Evolutionary conservation across 2,888 invertebrate genomes (phyloP), one percentile per base, ranked within the genome.

Genomic region (Esperia sulphurella): DNA sequence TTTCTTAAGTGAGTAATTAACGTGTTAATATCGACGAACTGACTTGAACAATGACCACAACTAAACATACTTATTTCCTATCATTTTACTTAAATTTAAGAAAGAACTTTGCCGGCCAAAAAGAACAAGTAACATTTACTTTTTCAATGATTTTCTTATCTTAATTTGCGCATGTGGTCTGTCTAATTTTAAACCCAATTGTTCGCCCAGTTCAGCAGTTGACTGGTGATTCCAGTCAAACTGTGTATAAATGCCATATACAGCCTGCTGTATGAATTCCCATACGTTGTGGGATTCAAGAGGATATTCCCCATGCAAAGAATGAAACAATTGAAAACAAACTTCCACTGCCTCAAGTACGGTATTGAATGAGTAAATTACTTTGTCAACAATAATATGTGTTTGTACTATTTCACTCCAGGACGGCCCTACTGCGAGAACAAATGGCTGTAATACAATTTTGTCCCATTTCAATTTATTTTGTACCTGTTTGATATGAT

Each of bases 251-350:
- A 42, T 42, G 4, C 10, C 42, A 29, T 42, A 42, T 3, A 29
- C 42, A 6, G 42, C 42, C 29, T 42, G 42, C 28, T 42, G 42
- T 42, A 42, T 42, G 29, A 42, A 42, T 12, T 42, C 42, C 42
- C 42, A 42, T 29, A 42, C 42, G 10, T 42, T 42, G 42, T 42
- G 42, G 21, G 29, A 42, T 42, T 42, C 42, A 28, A 42, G 42
- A 42, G 42, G 42, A 13, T 42, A 42, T 42, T 42, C 42, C 4
- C 29, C 42, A 31, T 42, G 42, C 9, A 42, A 42, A 28, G 42
- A 14, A 42, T 42, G 42, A 28, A 42, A 42, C 5, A 42, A 28
- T 12, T 42, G 42, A 10, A 42, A 42, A 39, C 39, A 39, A 12
- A 39, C 39, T 13, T 14, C 10, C 8, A 35, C 35, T 35, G 35